Percentiles rank a stretch among this genome's conserved stretches.
Evolutionary conservation across 1,140 invertebrate species (phyloP).

Genomic region (Drosophila kohkoa): DNA sequence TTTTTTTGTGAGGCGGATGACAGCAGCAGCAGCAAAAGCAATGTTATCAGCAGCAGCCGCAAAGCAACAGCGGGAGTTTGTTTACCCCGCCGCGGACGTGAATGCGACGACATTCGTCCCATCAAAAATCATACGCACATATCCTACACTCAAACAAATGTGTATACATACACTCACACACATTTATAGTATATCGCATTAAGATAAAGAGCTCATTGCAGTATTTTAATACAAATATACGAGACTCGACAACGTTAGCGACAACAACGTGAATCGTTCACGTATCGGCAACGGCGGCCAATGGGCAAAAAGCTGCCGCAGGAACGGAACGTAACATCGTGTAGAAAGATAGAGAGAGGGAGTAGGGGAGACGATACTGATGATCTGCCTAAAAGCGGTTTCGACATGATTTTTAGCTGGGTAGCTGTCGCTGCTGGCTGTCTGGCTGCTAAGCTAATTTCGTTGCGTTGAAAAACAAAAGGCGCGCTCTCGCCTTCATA

Average conservation of each 20-base stretch:
- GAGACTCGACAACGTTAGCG: background rate
- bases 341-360: no score
- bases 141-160: constrained; percentile 9
- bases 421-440: constrained; percentile 14
- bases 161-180: background rate
- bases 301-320: constrained; percentile 7
- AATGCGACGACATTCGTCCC: constrained; percentile 27
- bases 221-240: constrained; percentile 53
- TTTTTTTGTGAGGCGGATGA: constrained; percentile 22
- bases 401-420: constrained; percentile 49
- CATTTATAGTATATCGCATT: constrained; percentile 21
- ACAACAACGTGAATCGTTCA: constrained; percentile 48
- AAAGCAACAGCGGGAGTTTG: constrained; percentile 44
- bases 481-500: constrained; percentile 36
- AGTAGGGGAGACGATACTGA: constrained; percentile 5
- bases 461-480: constrained; percentile 47
- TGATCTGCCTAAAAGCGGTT: constrained; percentile 47
- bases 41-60: constrained; percentile 39
- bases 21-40: constrained; percentile 18
- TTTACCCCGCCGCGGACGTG: constrained; percentile 51
- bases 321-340: no score
- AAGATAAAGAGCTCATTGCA: constrained; percentile 55
- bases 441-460: constrained; percentile 45
- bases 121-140: constrained; percentile 36
- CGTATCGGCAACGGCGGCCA: constrained; percentile 18